These are phyloP conservation scores for Drosophila testacea DNA, from an alignment of 2,888 invertebrate species.

Conservation along the genomic window DNA sequence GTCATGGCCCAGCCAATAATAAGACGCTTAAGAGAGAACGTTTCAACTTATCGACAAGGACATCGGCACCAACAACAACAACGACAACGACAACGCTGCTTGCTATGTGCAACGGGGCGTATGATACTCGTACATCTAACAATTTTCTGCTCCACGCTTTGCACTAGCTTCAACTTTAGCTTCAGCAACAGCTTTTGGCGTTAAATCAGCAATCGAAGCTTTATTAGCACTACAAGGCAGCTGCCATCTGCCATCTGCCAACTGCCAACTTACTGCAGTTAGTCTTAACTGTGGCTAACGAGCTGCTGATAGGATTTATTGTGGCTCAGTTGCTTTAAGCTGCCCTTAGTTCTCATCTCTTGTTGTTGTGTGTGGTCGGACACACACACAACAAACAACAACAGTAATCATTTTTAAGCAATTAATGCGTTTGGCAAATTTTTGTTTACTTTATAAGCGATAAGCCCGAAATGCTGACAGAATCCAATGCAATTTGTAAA, in stretches of 20 bases:
- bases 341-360: slow-evolving; percentile 34
- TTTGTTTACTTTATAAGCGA: slow-evolving; percentile 68
- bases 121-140: slow-evolving; percentile 65
- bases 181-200: slow-evolving; percentile 45
- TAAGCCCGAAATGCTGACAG: slow-evolving; percentile 71
- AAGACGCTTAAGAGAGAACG: slow-evolving; percentile 62
- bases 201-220: slow-evolving; percentile 80
- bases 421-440: slow-evolving; percentile 72
- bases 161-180: slow-evolving; percentile 21
- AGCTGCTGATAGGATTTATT: slow-evolving; percentile 75
- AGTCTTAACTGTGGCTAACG: slow-evolving; percentile 67
- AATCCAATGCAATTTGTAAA: slow-evolving; percentile 69
- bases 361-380: slow-evolving; percentile 33
- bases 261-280: slow-evolving; percentile 49
- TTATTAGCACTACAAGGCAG: slow-evolving; percentile 73
- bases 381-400: slow-evolving; percentile 21
- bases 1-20: slow-evolving; percentile 56
- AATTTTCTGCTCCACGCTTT: slow-evolving; percentile 54
- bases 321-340: slow-evolving; percentile 70
- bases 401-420: slow-evolving; percentile 65
- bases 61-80: slow-evolving; percentile 4
- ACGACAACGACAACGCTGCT: slow-evolving; percentile 6
- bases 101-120: slow-evolving; percentile 70
- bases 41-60: slow-evolving; percentile 70
- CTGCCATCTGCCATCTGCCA: slow-evolving; percentile 53